Evolutionary conservation across 2,113 vertebrate genomes (phyloP).

Genomic region (Leptobrachium leishanense): DNA sequence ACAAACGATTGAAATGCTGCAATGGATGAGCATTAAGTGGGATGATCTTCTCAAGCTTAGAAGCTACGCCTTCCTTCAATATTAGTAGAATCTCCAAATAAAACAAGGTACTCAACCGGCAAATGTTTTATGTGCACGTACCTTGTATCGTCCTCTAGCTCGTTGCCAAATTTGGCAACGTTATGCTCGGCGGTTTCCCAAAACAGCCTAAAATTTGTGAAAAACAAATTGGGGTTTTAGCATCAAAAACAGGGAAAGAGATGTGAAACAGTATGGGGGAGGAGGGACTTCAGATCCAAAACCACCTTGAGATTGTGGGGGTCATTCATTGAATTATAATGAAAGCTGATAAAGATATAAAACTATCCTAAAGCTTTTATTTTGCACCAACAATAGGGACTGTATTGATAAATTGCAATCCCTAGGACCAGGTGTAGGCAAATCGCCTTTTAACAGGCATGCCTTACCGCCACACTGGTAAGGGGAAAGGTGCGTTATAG

Average conservation of each 20-base stretch:
- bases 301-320: neutral
- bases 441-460: too few species aligned
- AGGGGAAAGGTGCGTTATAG: too few species aligned
- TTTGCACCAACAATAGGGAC: too few species aligned
- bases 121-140: slow-evolving; percentile 12
- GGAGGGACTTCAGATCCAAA: neutral
- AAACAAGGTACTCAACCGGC: neutral
- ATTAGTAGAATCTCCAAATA: neutral
- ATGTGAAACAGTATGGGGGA: neutral
- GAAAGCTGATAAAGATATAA: too few species aligned
- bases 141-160: slow-evolving; percentile 43
- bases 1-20: neutral
- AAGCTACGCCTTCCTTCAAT: neutral
- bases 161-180: slow-evolving; percentile 46
- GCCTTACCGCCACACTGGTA: too few species aligned
- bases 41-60: neutral
- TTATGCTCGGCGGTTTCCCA: slow-evolving; percentile 43
- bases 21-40: neutral
- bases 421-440: too few species aligned
- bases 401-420: too few species aligned
- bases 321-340: neutral
- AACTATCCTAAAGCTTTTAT: too few species aligned
- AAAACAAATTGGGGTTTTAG: slow-evolving; percentile 32
- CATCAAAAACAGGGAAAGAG: neutral
- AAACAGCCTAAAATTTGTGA: slow-evolving; percentile 47